phyloP scores from a whole-genome alignment of 2,113 vertebrate genomes.

The Stigmatopora argus region DNA sequence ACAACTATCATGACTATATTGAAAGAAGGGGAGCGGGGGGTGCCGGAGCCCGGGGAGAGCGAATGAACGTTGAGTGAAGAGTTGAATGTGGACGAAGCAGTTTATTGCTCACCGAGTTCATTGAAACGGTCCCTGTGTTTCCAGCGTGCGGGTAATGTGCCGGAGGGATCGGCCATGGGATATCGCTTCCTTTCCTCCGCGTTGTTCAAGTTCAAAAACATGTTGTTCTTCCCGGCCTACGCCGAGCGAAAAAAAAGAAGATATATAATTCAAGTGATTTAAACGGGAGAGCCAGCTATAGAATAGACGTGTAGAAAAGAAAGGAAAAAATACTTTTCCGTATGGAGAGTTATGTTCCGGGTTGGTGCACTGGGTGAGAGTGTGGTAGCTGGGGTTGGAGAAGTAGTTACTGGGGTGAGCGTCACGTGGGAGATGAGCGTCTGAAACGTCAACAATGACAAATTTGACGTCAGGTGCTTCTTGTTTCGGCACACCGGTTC shows the following conservation, averaged over 20 bases:
- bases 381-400: slow-evolving; percentile 96
- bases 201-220: slow-evolving; percentile 84
- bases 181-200: slow-evolving; percentile 75
- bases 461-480: too few relatives aligned
- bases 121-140: slow-evolving; percentile 86
- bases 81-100: neutral
- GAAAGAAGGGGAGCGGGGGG: too few relatives aligned
- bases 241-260: slow-evolving; percentile 9
- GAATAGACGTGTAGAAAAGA: neutral
- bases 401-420: slow-evolving; percentile 87
- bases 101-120: slow-evolving; percentile 78
- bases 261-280: neutral
- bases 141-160: slow-evolving; percentile 88
- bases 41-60: too few relatives aligned
- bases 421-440: slow-evolving; percentile 76
- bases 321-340: slow-evolving; percentile 71
- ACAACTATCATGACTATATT: too few relatives aligned
- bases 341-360: slow-evolving; percentile 72
- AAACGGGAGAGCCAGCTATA: neutral
- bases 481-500: too few relatives aligned
- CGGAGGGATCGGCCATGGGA: slow-evolving; percentile 62
- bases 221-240: slow-evolving; percentile 76
- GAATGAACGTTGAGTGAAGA: too few relatives aligned
- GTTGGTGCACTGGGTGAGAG: slow-evolving; percentile 80
- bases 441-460: slow-evolving; percentile 58